These are phyloP conservation scores for Cinara cedri DNA, from an alignment of 2,888 invertebrate species.

Conservation along the genomic window DNA sequence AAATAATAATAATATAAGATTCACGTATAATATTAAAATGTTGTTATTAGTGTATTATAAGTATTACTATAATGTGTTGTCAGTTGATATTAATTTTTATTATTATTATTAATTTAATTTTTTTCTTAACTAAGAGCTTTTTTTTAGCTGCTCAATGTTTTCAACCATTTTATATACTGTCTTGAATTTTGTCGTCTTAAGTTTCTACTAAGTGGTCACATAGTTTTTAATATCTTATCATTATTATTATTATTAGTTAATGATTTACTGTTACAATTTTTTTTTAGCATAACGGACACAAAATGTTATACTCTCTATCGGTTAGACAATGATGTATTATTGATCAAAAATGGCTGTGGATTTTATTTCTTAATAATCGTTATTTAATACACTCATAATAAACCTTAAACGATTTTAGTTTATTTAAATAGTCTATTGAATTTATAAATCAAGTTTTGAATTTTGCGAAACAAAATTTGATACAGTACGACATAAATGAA, in stretches of 20 bases:
- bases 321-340: neutral
- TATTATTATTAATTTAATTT: conserved; percentile 3
- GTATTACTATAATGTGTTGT: neutral
- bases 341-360: conserved; percentile 54
- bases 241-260: neutral
- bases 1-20: conserved; percentile 14
- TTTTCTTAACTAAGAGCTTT: conserved; percentile 16
- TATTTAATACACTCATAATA: neutral
- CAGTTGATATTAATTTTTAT: conserved; percentile 13
- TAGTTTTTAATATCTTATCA: conserved; percentile 1
- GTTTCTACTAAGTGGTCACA: neutral
- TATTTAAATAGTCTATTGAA: too few relatives aligned
- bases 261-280: neutral
- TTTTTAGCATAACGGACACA: neutral
- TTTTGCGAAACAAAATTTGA: too few relatives aligned
- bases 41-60: conserved; percentile 5
- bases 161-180: conserved; percentile 3
- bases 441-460: too few relatives aligned
- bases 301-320: neutral
- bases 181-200: neutral
- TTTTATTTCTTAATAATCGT: conserved; percentile 42
- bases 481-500: too few relatives aligned
- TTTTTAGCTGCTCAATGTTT: conserved; percentile 32
- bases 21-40: neutral
- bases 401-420: neutral